These are phyloP conservation scores for Mohoua ochrocephala DNA, from an alignment of 2,113 vertebrate species.

Conservation along the genomic window DNA sequence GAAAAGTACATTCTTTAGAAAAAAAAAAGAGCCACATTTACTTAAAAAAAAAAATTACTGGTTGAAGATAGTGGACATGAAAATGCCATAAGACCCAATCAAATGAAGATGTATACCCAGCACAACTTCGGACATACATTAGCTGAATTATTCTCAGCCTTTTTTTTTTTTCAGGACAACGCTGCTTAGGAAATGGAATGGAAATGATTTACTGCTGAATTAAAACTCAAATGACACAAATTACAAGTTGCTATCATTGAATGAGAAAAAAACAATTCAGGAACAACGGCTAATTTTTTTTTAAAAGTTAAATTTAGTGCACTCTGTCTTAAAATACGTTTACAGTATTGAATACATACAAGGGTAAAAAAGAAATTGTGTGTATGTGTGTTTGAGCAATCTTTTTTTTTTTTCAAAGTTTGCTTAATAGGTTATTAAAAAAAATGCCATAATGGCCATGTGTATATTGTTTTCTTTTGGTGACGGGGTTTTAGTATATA, in stretches of 20 bases:
- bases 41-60: conserved; percentile 72
- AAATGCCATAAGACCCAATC: conserved; percentile 81
- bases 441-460: conserved; percentile 90
- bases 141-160: conserved; percentile 77
- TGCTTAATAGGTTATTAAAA: conserved; percentile 89
- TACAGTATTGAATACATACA: conserved; percentile 99
- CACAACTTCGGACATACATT: conserved; percentile 81
- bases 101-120: conserved; percentile 82
- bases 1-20: conserved; percentile 79
- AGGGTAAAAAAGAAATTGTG: conserved; percentile 95
- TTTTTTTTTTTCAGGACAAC: conserved; percentile 76
- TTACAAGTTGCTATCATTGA: conserved; percentile 77
- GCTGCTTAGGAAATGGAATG: conserved; percentile 82
- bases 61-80: conserved; percentile 80
- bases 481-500: conserved; percentile 99
- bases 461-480: conserved; percentile 94
- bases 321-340: conserved; percentile 99
- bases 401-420: conserved; percentile 86
- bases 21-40: conserved; percentile 81
- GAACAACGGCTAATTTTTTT: conserved; percentile 88
- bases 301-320: conserved; percentile 86
- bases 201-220: conserved; percentile 85
- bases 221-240: conserved; percentile 81
- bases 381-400: conserved; percentile 95
- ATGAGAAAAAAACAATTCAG: conserved; percentile 84